phyloP scores from a whole-genome alignment of 2,888 invertebrate species.

The Drosophila neutralis region DNA sequence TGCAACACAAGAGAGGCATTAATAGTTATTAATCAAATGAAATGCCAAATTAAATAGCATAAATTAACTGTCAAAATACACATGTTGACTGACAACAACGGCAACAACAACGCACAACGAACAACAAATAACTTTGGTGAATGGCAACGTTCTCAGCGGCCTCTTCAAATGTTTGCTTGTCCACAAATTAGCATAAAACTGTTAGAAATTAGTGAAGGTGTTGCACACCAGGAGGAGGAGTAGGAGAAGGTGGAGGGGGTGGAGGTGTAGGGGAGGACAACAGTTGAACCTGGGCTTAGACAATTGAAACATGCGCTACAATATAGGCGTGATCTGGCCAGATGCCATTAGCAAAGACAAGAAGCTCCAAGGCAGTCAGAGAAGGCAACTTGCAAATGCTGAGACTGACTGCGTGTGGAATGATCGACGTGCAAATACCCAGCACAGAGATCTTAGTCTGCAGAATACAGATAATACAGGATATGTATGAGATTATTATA shows the following conservation, averaged over 20 bases:
- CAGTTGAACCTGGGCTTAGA: conserved; percentile 21
- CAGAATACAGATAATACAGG: not conserved
- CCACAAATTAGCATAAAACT: conserved; percentile 74
- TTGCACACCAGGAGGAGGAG: conserved; percentile 6
- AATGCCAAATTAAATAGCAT: conserved; percentile 65
- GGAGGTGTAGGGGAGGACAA: too few relatives aligned
- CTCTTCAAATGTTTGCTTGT: conserved; percentile 55
- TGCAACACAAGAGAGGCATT: conserved; percentile 34
- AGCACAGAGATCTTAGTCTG: not conserved
- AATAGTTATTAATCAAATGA: conserved; percentile 70
- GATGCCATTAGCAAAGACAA: conserved; percentile 18
- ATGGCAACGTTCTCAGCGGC: conserved; percentile 52
- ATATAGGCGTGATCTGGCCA: conserved; percentile 32
- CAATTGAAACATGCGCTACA: conserved; percentile 56
- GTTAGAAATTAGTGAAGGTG: conserved; percentile 62
- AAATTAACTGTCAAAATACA: conserved; percentile 64
- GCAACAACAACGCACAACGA: conserved; percentile 21
- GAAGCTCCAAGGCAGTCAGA: conserved; percentile 9
- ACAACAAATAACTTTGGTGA: conserved; percentile 32
- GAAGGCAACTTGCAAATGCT: not conserved
- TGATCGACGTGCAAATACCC: conserved; percentile 7
- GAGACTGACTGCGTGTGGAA: not conserved
- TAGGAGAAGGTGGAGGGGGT: not conserved
- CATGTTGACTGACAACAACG: conserved; percentile 38
- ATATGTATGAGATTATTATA: not conserved